phyloP scores from a whole-genome alignment of 2,888 invertebrate genomes.

The Brachyptera risi region DNA sequence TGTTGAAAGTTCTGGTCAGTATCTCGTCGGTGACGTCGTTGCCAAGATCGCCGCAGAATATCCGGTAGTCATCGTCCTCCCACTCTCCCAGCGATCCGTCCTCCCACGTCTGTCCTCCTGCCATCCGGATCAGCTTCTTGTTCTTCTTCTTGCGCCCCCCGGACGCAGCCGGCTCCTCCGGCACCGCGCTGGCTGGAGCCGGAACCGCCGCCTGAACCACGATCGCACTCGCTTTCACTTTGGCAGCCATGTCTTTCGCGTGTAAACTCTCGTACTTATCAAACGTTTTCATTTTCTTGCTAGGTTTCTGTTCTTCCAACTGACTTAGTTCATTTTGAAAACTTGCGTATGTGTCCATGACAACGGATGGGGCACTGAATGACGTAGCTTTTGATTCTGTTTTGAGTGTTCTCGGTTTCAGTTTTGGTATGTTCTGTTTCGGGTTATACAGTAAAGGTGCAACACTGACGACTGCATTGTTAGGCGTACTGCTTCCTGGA shows the following conservation, averaged over 20 bases:
- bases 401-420: conserved; percentile 36
- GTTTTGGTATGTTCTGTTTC: conserved; percentile 29
- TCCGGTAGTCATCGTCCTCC: conserved; percentile 97
- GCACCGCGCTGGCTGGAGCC: conserved; percentile 34
- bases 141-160: conserved; percentile 47
- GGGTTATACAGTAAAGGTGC: conserved; percentile 47
- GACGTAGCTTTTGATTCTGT: conserved; percentile 4
- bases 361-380: no score
- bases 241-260: conserved; percentile 42
- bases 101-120: conserved; percentile 96
- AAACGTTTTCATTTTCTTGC: conserved; percentile 8
- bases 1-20: conserved; percentile 91
- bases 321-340: conserved; percentile 19
- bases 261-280: conserved; percentile 16
- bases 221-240: conserved; percentile 43
- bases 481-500: neutral
- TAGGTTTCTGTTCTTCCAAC: conserved; percentile 9
- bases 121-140: conserved; percentile 79
- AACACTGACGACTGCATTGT: conserved; percentile 39
- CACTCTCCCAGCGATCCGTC: conserved; percentile 90
- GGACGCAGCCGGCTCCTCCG: conserved; percentile 40
- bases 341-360: conserved; percentile 14
- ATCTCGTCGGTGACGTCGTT: conserved; percentile 99
- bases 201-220: conserved; percentile 23
- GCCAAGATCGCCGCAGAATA: conserved; percentile 99